Base-by-base conservation (phyloP, 2,888 invertebrate genomes). In the Aromia moschata region DNA sequence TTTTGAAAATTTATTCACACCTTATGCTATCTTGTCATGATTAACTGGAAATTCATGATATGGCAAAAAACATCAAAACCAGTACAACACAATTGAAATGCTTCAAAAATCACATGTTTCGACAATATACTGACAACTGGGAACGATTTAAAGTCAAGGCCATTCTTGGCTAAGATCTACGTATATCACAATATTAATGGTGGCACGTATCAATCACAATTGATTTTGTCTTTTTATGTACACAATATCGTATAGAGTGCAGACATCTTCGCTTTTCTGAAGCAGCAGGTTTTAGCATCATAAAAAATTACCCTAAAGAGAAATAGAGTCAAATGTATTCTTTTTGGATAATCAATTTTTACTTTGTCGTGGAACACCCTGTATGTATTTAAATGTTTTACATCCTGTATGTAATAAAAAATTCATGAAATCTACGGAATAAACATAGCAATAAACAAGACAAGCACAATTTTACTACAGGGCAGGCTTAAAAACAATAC, bases 141-240 rank as follows among this genome's bases (percentile, higher is more conserved):
- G 11, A 33, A 33, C n/a, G 11, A 7, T 3, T 33, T 33, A 33
- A 10, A 2, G 11, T 33, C 2, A 10, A n/a, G 2, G 11, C n/a
- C 33, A 33, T 11, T 33, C 11, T 33, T 33, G 33, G 5, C 7
- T 33, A n/a, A 38, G 10, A 47, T 33, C 11, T n/a, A 47, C 12
- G 18, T 38, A 12, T 49, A 49, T 49, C 49, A 49, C 49, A 38
- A 38, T 36, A 25, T 11, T 33, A 10, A 14, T 15, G 31, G 44
- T 53, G 53, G 44, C 41, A 53, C 41, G 33, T 16, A 18, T 14
- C 31, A 53, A 53, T 53, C 41, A 53, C 43, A 43, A 14, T 44
- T 10, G 46, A 9, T 25, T 30, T 49, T n/a, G n/a, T n/a, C n/a
- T n/a, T 14, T 37, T 14, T 17, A 51, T 12, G 2, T 51, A 40